phyloP scores from a whole-genome alignment of 2,113 vertebrate genomes.

The Zosterops pallidus region DNA sequence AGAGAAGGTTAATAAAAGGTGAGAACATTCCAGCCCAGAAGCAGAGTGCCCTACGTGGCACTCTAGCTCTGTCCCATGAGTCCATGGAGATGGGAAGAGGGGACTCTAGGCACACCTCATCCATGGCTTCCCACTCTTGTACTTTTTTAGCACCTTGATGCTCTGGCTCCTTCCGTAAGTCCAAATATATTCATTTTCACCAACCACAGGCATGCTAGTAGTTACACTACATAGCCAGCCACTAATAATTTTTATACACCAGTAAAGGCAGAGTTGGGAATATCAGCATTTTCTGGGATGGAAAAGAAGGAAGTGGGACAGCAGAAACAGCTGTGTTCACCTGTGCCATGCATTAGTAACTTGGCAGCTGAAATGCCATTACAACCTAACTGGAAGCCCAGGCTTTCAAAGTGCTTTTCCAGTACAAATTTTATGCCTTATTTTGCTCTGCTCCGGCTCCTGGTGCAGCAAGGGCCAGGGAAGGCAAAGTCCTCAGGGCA shows the following conservation, averaged over 20 bases:
- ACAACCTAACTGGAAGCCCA: background rate
- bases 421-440: background rate
- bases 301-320: background rate
- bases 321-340: background rate
- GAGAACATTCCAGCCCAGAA: background rate
- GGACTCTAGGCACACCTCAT: background rate
- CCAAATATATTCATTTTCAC: background rate
- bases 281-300: background rate
- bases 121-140: background rate
- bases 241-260: background rate
- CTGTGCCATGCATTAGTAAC: background rate
- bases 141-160: background rate
- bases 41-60: background rate
- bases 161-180: background rate
- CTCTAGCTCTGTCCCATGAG: background rate
- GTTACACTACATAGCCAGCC: background rate
- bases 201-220: background rate
- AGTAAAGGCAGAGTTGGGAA: background rate
- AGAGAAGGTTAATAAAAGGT: background rate
- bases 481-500: background rate
- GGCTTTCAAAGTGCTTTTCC: background rate
- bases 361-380: background rate
- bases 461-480: accelerated
- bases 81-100: background rate
- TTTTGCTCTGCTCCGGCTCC: background rate